Evolutionary conservation across 1,140 invertebrate genomes (phyloP).

Genomic region (Tribolium castaneum): DNA sequence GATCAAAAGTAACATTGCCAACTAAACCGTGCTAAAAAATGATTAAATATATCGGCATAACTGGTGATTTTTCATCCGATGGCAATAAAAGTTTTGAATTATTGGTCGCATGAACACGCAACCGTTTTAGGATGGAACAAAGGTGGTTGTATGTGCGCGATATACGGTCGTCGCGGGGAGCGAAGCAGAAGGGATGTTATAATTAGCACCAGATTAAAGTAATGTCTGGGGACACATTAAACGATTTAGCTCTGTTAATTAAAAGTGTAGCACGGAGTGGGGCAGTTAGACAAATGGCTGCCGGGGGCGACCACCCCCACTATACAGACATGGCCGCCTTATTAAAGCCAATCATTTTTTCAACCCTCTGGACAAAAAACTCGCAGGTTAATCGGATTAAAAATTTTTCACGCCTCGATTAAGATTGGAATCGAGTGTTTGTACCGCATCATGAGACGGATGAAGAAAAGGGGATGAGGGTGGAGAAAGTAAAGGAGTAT

Average conservation of each 20-base stretch:
- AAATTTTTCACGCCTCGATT: neutral
- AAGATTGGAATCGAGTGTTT: neutral
- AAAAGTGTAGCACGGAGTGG: constrained; percentile 63
- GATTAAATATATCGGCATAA: too few species aligned
- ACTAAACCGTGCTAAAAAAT: too few species aligned
- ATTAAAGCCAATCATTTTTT: constrained; percentile 33
- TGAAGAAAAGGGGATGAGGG: neutral
- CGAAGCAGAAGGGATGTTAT: constrained; percentile 61
- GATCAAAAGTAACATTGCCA: too few species aligned
- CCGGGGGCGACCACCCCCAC: constrained; percentile 49
- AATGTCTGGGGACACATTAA: constrained; percentile 66
- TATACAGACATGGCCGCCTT: constrained; percentile 18
- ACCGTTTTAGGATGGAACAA: constrained; percentile 24
- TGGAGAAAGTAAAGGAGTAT: constrained; percentile 4
- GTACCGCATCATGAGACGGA: neutral
- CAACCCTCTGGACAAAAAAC: constrained; percentile 1
- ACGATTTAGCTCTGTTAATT: constrained; percentile 66
- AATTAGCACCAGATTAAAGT: constrained; percentile 67
- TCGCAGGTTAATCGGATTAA: neutral
- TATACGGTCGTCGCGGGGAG: constrained; percentile 41
- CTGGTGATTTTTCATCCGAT: neutral
- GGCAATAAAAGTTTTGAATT: neutral
- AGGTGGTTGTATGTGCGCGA: constrained; percentile 34
- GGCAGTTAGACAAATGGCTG: constrained; percentile 61
- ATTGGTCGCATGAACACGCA: neutral